Evolutionary conservation across 2,888 invertebrate genomes (phyloP).

Genomic region (Iphiclides podalirius): DNA sequence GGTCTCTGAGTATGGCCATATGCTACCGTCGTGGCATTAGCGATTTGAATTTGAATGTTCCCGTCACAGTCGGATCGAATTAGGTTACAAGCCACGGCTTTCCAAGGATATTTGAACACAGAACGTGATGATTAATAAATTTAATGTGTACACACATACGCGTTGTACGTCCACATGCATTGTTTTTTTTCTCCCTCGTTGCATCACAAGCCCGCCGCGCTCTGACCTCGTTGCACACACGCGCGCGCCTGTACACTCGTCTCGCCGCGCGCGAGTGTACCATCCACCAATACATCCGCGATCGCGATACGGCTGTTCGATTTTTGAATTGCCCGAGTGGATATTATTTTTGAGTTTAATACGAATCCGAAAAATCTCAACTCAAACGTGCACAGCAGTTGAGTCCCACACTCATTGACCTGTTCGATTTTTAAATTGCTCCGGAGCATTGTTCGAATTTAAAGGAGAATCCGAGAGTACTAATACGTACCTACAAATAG

Average conservation of each 20-base stretch:
- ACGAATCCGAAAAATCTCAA: background rate
- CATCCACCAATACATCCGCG: slow-evolving; percentile 46
- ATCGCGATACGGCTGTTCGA: slow-evolving; percentile 49
- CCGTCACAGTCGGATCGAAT: too few species aligned
- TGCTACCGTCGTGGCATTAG: too few species aligned
- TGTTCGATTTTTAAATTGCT: background rate
- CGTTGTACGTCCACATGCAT: slow-evolving; percentile 27
- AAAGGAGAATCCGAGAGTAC: slow-evolving; percentile 18
- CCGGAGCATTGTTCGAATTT: background rate
- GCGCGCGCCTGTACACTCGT: slow-evolving; percentile 21
- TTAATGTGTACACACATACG: too few species aligned
- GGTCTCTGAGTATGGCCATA: too few species aligned
- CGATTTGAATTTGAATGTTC: too few species aligned
- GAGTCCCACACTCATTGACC: too few species aligned
- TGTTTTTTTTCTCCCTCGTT: slow-evolving; percentile 36
- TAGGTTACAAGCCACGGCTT: too few species aligned
- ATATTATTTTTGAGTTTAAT: background rate
- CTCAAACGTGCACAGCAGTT: too few species aligned
- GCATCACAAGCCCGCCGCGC: slow-evolving; percentile 55
- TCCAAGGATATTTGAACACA: too few species aligned
- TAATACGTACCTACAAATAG: too few species aligned
- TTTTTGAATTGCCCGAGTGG: slow-evolving; percentile 23
- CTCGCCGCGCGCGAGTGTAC: slow-evolving; percentile 35
- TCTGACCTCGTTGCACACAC: slow-evolving; percentile 71
- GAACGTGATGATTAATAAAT: too few species aligned